Evolutionary conservation across 2,797 vertebrate genomes (phyloP), one percentile per base, ranked within the genome.

Genomic region (Nyctalus aviator): DNA sequence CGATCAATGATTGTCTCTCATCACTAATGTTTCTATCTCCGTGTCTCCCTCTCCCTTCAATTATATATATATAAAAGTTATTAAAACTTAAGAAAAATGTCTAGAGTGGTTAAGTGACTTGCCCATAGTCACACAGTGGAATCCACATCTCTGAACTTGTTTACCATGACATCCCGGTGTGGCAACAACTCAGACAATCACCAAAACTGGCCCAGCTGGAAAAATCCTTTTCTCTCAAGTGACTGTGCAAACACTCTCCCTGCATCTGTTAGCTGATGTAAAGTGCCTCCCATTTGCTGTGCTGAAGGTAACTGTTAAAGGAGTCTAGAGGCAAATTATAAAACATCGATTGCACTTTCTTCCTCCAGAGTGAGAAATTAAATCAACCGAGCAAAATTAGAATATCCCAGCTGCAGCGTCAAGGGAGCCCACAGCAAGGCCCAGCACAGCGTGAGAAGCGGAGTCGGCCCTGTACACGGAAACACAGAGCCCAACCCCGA

Each of bases 281-380:
- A 84, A 96, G 88, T 13, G 62, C 50, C 69, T 88, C 35, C 53
- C 82, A 64, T 88, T 57, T 46, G 88, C 46, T 64, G 66, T 72
- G 69, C 64, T 50, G 57, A 87, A 90, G 86, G 87, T 69, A 94
- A 88, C 72, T 30, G 76, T 32, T 84, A 89, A 89, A 87, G 68
- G 91, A 93, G 57, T 87, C 91, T 50, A 35, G 88, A 82, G 94
- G 86, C 79, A 71, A 89, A 95, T 96, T 94, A 96, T 86, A 86
- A 92, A 95, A 88, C 53, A 85, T 41, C 0, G 3, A 94, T 82
- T 27, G 62, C 35, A 89, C 72, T 85, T 89, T 92, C 88, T 93
- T 85, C 32, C 94, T 91, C 94, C 55, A 32, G 59, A 93, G 46
- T 83, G 81, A 96, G 92, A 95, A 85, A 94, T 96, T 93, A 95